These are phyloP conservation scores for Oxyruncus cristatus DNA, from an alignment of 2,113 vertebrate genomes.

Conservation along the genomic window DNA sequence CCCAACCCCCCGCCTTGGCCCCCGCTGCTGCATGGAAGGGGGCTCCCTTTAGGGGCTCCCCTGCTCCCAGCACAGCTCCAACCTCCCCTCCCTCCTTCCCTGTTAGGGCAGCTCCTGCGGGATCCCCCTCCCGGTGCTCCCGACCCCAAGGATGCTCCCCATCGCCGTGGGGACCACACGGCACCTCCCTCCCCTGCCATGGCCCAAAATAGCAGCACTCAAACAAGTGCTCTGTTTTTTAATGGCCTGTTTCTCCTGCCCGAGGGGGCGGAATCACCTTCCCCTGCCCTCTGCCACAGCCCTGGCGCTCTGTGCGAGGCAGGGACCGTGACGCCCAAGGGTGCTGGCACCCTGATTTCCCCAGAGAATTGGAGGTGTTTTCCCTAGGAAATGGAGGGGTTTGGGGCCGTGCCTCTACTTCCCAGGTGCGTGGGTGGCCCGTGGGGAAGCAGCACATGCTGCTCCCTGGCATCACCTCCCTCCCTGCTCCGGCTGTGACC, in stretches of 20 bases:
- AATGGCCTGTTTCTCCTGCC: slow-evolving; percentile 23
- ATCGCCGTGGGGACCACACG: fast-evolving
- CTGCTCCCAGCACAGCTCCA: neutral
- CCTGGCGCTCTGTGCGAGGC: fast-evolving
- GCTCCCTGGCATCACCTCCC: neutral
- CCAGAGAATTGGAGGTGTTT: neutral
- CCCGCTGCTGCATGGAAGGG: neutral
- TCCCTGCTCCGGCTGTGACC: neutral
- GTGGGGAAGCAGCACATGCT: neutral
- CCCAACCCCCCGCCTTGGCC: neutral
- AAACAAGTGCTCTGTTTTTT: slow-evolving; percentile 53
- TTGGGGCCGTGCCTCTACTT: neutral
- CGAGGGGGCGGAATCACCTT: neutral
- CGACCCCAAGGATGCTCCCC: neutral
- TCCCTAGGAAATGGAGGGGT: neutral
- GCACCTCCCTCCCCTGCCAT: neutral
- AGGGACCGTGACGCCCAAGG: fast-evolving
- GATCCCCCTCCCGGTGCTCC: neutral
- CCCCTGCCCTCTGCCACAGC: slow-evolving; percentile 16
- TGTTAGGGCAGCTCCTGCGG: neutral
- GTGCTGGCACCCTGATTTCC: neutral
- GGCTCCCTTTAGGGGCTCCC: neutral
- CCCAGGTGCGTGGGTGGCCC: neutral
- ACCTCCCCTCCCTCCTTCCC: neutral
- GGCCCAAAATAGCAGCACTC: slow-evolving; percentile 34